Conservation (phyloP, 1,140 invertebrate genomes). For the Daktulosphaira vitifoliae region DNA sequence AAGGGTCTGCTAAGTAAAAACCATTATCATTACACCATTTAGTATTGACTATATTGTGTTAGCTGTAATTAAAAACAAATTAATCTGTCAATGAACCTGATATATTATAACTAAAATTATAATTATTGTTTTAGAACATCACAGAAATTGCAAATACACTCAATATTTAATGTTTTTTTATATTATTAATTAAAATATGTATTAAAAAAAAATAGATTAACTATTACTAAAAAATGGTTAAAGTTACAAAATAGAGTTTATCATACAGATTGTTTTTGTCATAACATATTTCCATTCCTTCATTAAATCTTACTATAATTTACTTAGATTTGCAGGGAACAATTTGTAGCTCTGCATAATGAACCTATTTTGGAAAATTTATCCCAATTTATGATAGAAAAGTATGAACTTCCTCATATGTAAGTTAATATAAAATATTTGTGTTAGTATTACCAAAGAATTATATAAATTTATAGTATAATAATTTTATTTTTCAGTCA, state of each 20-base stretch:
- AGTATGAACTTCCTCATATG: slow-evolving; percentile 37
- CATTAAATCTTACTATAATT: no score
- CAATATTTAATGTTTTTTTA: no score
- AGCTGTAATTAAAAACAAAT: no score
- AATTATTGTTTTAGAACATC: no score
- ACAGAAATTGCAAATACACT: no score
- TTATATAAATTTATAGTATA: slow-evolving; percentile 23
- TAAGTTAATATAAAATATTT: slow-evolving; percentile 37
- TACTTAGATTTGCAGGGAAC: slow-evolving; percentile 79
- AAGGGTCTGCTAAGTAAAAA: no score
- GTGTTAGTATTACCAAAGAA: not conserved
- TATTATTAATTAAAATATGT: not conserved
- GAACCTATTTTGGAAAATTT: slow-evolving; percentile 86
- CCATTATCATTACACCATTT: no score
- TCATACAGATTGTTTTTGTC: no score
- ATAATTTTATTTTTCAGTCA: slow-evolving; percentile 22
- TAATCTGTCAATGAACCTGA: no score
- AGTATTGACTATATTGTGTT: no score
- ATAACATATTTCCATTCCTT: no score
- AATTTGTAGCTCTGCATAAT: slow-evolving; percentile 90
- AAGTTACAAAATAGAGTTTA: slow-evolving; percentile 4
- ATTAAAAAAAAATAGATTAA: not conserved
- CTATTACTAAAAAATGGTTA: not conserved
- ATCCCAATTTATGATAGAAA: slow-evolving; percentile 59
- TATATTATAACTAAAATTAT: no score